phyloP scores from a whole-genome alignment of 2,113 vertebrate species.

The Marmota flaviventris region DNA sequence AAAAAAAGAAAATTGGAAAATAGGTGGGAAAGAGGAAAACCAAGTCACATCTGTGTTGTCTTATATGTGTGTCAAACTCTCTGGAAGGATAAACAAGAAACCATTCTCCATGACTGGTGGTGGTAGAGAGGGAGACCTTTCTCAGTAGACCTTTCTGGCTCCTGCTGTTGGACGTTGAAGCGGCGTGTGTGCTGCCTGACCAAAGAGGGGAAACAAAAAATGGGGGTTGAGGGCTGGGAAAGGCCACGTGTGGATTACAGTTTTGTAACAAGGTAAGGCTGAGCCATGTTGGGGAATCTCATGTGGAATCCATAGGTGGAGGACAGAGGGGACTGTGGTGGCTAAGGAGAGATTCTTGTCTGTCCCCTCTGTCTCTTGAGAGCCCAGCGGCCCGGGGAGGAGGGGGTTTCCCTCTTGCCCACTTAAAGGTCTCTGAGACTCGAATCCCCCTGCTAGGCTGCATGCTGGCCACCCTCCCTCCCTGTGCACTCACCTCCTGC shows the following conservation, averaged over 20 bases:
- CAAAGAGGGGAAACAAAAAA: neutral
- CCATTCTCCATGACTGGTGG: rapidly evolving
- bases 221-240: neutral
- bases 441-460: conserved; percentile 27
- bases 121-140: neutral
- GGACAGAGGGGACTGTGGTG: neutral
- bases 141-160: neutral
- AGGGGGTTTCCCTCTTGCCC: neutral
- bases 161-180: neutral
- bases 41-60: rapidly evolving
- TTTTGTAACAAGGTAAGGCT: neutral
- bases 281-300: neutral
- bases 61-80: neutral
- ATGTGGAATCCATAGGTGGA: neutral
- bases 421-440: neutral
- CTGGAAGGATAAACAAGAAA: rapidly evolving
- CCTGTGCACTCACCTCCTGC: conserved; percentile 70
- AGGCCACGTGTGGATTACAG: neutral
- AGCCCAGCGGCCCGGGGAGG: neutral
- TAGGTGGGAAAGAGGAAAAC: neutral
- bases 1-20: neutral
- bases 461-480: neutral
- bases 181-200: neutral
- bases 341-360: neutral
- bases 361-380: neutral